These are phyloP conservation scores for Brachionus calyciflorus DNA, from an alignment of 1,140 invertebrate genomes.

Conservation along the genomic window DNA sequence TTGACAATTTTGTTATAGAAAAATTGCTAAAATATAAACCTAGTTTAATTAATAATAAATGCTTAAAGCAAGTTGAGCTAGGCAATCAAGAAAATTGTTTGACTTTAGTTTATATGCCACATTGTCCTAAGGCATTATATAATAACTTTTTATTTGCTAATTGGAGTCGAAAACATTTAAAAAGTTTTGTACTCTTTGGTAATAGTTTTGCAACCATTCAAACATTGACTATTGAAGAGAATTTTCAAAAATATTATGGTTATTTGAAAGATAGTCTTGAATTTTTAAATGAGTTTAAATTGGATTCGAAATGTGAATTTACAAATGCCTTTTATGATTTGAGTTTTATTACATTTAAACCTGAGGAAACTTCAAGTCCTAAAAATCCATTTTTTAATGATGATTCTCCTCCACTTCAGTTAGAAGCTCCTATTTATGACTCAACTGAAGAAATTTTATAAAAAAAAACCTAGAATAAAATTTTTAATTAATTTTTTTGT, in stretches of 20 bases:
- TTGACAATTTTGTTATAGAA: neutral
- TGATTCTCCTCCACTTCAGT: neutral
- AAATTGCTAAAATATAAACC: neutral
- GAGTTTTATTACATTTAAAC: neutral
- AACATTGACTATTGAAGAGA: neutral
- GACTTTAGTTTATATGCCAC: slow-evolving; percentile 34
- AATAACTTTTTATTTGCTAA: slow-evolving; percentile 35
- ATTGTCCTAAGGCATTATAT: slow-evolving; percentile 35
- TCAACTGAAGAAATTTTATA: neutral
- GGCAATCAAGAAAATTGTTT: neutral
- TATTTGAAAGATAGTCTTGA: slow-evolving; percentile 6
- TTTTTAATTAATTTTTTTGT: neutral
- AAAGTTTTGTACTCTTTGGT: neutral
- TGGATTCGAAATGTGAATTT: slow-evolving; percentile 14
- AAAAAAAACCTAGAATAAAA: neutral
- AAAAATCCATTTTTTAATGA: neutral
- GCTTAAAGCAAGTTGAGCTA: neutral
- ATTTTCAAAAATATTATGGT: neutral
- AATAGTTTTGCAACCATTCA: slow-evolving; percentile 19
- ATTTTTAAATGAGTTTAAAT: neutral
- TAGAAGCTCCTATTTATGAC: neutral
- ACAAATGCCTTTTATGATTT: slow-evolving; percentile 43
- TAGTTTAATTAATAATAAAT: neutral
- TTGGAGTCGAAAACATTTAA: neutral
- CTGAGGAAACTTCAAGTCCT: neutral